Percentiles rank a stretch among this genome's conserved stretches.
These are phyloP conservation scores for Theretra japonica DNA, from an alignment of 2,888 invertebrate genomes.

Conservation along the genomic window DNA sequence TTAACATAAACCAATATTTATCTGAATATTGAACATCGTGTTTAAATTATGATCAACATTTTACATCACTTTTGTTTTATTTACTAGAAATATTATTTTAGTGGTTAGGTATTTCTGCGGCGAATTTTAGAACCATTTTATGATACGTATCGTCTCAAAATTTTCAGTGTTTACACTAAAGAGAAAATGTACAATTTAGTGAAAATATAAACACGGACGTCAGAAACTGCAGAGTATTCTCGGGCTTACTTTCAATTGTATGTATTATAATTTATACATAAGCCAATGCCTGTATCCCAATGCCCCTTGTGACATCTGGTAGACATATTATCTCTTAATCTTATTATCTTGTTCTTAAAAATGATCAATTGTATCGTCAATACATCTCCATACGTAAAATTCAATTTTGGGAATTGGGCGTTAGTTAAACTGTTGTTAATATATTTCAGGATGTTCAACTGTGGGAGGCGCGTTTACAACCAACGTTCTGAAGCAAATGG, in stretches of 20 bases:
- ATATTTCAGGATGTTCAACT: slow-evolving; percentile 92
- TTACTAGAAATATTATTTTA: not conserved
- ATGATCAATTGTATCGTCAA: no score
- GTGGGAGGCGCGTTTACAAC: slow-evolving; percentile 96
- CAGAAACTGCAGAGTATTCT: no score
- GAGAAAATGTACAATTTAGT: not conserved
- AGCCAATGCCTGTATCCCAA: no score
- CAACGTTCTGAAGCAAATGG: slow-evolving; percentile 94
- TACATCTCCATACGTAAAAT: no score
- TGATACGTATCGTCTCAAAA: not conserved
- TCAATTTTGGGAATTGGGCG: no score
- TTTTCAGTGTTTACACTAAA: not conserved
- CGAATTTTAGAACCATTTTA: not conserved
- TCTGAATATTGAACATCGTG: not conserved
- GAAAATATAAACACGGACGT: no score
- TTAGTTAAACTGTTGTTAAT: not conserved
- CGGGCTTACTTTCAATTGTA: no score
- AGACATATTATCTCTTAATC: no score
- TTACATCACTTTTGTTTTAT: not conserved
- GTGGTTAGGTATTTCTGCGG: not conserved
- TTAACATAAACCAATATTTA: no score
- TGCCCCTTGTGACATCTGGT: no score
- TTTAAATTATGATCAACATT: not conserved
- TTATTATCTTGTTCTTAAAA: no score
- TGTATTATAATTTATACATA: no score